phyloP scores from a whole-genome alignment of 2,113 vertebrate species.

The Australoheros scitulus region DNA sequence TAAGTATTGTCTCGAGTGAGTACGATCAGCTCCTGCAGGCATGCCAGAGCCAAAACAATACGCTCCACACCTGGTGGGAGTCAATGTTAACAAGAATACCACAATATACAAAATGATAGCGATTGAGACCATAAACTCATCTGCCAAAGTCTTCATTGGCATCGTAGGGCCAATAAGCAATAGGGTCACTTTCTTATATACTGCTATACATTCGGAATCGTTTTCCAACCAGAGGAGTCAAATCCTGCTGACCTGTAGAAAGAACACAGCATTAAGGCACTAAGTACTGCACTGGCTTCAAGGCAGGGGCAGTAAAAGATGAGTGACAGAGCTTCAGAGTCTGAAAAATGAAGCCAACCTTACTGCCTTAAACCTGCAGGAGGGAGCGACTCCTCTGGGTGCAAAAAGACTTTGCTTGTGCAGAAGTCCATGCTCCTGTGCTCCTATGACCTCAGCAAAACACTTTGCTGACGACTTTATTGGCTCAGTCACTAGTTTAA shows the following conservation, averaged over 20 bases:
- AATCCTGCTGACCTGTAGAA: background rate
- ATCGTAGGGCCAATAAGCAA: background rate
- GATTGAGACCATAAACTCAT: background rate
- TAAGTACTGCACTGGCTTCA: background rate
- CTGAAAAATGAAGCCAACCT: background rate
- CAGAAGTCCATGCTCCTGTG: background rate
- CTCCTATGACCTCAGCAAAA: background rate
- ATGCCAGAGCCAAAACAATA: background rate
- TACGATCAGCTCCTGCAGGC: background rate
- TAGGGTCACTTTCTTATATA: background rate
- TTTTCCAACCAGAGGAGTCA: background rate
- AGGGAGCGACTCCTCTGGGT: background rate
- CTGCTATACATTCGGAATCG: background rate
- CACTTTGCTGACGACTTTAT: background rate
- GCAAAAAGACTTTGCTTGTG: background rate
- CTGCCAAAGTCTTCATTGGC: background rate
- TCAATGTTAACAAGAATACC: background rate
- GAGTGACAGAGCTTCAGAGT: too few relatives aligned
- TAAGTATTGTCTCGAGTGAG: background rate
- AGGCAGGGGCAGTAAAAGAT: background rate
- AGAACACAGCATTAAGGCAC: background rate
- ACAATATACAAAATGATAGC: background rate
- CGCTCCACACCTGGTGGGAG: background rate
- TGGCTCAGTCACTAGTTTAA: background rate
- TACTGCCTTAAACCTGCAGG: background rate